Evolutionary conservation across 2,888 invertebrate species (phyloP).

Genomic region (Nysson spinosus): DNA sequence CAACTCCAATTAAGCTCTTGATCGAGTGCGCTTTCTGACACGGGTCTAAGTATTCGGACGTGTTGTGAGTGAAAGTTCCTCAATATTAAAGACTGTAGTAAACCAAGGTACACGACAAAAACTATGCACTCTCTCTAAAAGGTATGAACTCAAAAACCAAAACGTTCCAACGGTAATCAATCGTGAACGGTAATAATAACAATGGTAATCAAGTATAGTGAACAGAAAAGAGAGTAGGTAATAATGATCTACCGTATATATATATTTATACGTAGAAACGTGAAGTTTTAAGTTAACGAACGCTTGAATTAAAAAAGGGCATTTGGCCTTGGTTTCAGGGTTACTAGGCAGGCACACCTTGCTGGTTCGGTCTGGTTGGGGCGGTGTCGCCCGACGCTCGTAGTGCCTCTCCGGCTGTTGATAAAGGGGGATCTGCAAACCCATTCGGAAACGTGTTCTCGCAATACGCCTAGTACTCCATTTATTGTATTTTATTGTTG

Average conservation of each 20-base stretch:
- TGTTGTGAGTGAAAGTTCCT: conserved; percentile 25
- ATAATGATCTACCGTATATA: conserved; percentile 45
- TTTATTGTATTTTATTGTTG: conserved; percentile 34
- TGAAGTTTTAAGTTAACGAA: conserved; percentile 76
- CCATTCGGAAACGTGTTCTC: conserved; percentile 76
- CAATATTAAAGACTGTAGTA: conserved; percentile 27
- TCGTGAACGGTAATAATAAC: background rate
- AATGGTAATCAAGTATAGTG: too few species aligned
- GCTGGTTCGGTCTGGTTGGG: conserved; percentile 78
- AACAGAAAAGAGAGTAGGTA: too few species aligned
- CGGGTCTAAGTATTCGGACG: conserved; percentile 33
- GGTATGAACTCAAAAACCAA: conserved; percentile 16
- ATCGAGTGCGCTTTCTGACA: conserved; percentile 41
- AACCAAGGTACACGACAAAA: conserved; percentile 22
- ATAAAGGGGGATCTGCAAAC: conserved; percentile 82
- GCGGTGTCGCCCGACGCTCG: conserved; percentile 77
- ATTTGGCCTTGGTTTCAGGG: conserved; percentile 75
- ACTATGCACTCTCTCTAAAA: conserved; percentile 51
- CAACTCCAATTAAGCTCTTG: conserved; percentile 46
- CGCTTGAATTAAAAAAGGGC: conserved; percentile 76
- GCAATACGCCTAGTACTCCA: conserved; percentile 75
- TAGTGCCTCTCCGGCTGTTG: conserved; percentile 81
- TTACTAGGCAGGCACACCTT: conserved; percentile 77
- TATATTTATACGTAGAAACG: conserved; percentile 72
- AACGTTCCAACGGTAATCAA: conserved; percentile 41